Base-by-base conservation (phyloP, 1,140 invertebrate genomes). In the Lanistes nyassanus region DNA sequence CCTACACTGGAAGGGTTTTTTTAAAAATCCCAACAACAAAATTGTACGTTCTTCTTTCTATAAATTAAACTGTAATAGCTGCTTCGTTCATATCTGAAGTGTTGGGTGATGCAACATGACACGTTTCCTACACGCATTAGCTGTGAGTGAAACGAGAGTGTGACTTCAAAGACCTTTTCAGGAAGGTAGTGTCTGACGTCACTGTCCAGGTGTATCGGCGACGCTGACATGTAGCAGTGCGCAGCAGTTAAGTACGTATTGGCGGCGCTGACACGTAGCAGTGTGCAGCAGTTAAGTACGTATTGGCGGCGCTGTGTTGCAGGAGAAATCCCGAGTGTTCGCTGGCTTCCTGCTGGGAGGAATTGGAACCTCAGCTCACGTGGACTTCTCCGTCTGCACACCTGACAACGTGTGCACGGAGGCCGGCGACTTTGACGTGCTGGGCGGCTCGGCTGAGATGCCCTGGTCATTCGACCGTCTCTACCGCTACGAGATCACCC, bases 401-500 rank as follows among this genome's bases (percentile, higher is more conserved):
- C n/a, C 23, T 74, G 65, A 66, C 4, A 55, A 70, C 21, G 55
- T 19, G 5, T 77, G 78, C 42, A 39, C 47, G 55, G 21, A 34
- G 13, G 78, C 65, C 23, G 78, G 78, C 9, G 29, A 77, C 31
- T 74, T 77, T 39, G 69, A 70, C 31, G 26, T 80, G 47, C 67
- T 80, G 42, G 78, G 78, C 21, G 78, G 78, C 34, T 36, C 76
- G 64, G 65, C 70, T 36, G 78, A 80, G 64, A 80, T 77, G 78
- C 72, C 71, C 0, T 80, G 78, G 78, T 26, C 23, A 31, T 80
- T 78, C 72, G 79, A 80, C 65, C 67, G 79, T 37, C 69, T 78
- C 39, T 81, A 76, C 53, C 78, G 76, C 51, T 78, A 78, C 51
- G 79, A 81, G 58, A 81, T 81, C 65, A 81, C 79, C 13, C 53